Conservation (phyloP, 2,888 invertebrate species). For the Cetonia aurata region DNA sequence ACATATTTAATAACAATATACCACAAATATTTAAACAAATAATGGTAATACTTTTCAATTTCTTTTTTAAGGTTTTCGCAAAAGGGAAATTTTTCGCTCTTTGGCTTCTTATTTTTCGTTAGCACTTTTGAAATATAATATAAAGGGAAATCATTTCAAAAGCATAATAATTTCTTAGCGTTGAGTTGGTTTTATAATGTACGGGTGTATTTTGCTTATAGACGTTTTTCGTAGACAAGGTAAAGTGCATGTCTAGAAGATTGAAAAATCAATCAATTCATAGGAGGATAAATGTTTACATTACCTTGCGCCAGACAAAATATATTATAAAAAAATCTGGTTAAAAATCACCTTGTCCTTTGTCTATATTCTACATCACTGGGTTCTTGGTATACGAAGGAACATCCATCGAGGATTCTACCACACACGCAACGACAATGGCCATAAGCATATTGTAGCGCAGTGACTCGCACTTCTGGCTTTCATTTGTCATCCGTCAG, state of each 20-base stretch:
- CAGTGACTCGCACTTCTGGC: conserved; percentile 63
- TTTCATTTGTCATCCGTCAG: conserved; percentile 65
- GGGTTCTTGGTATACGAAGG: conserved; percentile 39
- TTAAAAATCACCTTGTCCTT: conserved; percentile 41
- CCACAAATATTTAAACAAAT: too few species aligned
- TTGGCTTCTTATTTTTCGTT: too few species aligned
- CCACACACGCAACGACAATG: conserved; percentile 57
- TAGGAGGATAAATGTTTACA: conserved; percentile 34
- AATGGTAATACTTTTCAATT: too few species aligned
- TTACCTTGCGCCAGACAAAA: conserved; percentile 20
- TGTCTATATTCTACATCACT: conserved; percentile 25
- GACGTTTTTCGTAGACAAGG: neutral
- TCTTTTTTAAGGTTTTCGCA: too few species aligned
- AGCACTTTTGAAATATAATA: too few species aligned
- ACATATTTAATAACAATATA: too few species aligned
- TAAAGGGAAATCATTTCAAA: too few species aligned
- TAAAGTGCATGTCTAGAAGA: conserved; percentile 9
- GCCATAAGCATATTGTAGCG: conserved; percentile 60
- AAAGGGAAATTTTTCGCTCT: too few species aligned
- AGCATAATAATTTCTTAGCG: too few species aligned
- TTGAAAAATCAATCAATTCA: conserved; percentile 15
- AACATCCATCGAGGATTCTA: conserved; percentile 53
- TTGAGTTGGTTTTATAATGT: too few species aligned
- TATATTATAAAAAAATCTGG: conserved; percentile 34
- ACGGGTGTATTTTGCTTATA: too few species aligned